Percentiles rank a stretch among this genome's conserved stretches.
phyloP scores from a whole-genome alignment of 2,113 vertebrate species.

The Podiceps cristatus region DNA sequence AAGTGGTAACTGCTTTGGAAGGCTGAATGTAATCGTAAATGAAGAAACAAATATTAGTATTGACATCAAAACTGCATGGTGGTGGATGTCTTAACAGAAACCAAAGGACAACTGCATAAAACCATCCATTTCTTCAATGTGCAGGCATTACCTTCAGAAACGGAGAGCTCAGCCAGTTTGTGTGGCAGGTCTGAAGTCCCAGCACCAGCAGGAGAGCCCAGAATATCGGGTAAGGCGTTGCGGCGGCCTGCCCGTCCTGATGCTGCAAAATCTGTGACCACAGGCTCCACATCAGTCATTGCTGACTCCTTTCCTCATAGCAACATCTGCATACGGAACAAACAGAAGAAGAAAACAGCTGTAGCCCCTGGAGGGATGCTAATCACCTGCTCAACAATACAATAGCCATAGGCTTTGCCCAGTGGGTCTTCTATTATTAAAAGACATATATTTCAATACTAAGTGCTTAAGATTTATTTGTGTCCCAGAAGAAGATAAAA shows the following conservation, averaged over 20 bases:
- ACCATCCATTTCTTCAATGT: neutral
- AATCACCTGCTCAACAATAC: neutral
- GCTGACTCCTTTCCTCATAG: slow-evolving; percentile 84
- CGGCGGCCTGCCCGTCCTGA: slow-evolving; percentile 86
- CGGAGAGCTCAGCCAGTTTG: slow-evolving; percentile 80
- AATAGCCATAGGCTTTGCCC: neutral
- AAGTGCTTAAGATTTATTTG: neutral
- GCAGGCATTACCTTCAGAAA: slow-evolving; percentile 80
- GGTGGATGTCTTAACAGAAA: neutral
- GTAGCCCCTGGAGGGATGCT: neutral
- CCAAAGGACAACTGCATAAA: neutral
- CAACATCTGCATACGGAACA: slow-evolving; percentile 76
- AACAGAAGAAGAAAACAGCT: neutral
- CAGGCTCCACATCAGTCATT: slow-evolving; percentile 90
- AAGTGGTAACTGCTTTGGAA: neutral
- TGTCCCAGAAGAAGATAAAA: neutral
- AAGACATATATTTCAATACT: neutral
- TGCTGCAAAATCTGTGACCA: slow-evolving; percentile 83
- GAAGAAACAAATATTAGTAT: neutral
- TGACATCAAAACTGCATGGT: neutral
- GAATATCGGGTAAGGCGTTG: slow-evolving; percentile 88
- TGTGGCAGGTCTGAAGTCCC: slow-evolving; percentile 80
- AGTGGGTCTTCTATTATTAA: neutral
- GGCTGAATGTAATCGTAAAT: neutral
- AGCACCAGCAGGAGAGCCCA: slow-evolving; percentile 74